phyloP scores from a whole-genome alignment of 2,113 vertebrate species.

The Garra rufa region DNA sequence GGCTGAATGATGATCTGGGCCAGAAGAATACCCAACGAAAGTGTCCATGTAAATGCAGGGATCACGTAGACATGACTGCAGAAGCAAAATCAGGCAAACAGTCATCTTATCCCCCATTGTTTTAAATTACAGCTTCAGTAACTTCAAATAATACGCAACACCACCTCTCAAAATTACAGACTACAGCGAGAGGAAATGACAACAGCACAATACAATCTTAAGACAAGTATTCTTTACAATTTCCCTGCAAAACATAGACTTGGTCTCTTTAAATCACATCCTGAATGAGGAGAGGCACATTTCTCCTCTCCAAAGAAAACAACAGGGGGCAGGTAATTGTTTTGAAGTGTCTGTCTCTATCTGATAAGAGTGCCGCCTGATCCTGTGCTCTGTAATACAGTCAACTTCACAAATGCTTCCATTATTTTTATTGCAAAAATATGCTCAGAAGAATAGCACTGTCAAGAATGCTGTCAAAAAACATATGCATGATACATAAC shows the following conservation, averaged over 20 bases:
- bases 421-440: background rate
- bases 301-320: constrained; percentile 11
- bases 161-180: constrained; percentile 20
- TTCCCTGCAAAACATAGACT: constrained; percentile 15
- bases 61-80: constrained; percentile 73
- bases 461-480: background rate
- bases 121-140: constrained; percentile 44
- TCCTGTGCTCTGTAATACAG: background rate
- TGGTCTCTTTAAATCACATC: constrained; percentile 4
- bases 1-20: constrained; percentile 74
- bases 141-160: constrained; percentile 31
- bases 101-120: constrained; percentile 6
- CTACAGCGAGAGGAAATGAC: constrained; percentile 21
- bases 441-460: background rate
- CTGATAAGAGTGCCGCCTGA: constrained; percentile 1
- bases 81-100: constrained; percentile 41
- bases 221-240: constrained; percentile 26
- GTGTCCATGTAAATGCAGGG: constrained; percentile 74
- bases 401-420: background rate
- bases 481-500: background rate
- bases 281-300: constrained; percentile 15
- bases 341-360: constrained; percentile 38
- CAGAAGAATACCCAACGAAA: constrained; percentile 70
- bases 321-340: constrained; percentile 40
- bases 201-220: constrained; percentile 15